phyloP scores from a whole-genome alignment of 2,113 vertebrate species.

The Calidris pugnax region DNA sequence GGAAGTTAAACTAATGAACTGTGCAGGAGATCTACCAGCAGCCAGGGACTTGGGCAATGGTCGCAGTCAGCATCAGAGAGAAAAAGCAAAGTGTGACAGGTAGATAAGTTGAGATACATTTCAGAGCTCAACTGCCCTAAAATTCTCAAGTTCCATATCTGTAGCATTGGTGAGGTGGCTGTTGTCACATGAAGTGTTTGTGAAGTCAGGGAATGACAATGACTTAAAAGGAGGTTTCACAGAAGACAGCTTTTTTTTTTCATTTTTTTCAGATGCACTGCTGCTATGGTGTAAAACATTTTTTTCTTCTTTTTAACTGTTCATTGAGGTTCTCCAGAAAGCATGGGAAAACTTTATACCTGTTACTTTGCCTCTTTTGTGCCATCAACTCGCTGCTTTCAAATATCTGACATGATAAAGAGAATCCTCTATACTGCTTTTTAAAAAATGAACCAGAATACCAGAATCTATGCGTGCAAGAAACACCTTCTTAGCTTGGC shows the following conservation, averaged over 20 bases:
- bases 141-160: background rate
- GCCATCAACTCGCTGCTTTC: background rate
- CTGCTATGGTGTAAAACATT: background rate
- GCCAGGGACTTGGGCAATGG: background rate
- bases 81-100: background rate
- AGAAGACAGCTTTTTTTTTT: background rate
- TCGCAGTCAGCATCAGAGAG: background rate
- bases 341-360: background rate
- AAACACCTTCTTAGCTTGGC: background rate
- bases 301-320: background rate
- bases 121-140: background rate
- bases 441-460: background rate
- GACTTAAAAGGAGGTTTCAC: background rate
- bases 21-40: background rate
- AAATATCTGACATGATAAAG: background rate
- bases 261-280: background rate
- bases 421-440: background rate
- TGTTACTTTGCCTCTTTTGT: background rate
- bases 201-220: background rate
- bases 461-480: accelerated
- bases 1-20: background rate
- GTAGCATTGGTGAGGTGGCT: background rate
- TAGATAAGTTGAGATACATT: background rate
- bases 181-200: background rate
- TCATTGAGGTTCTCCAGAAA: background rate